Conservation (phyloP, 64 coral and sea anemone genomes). For the Pocillopora verrucosa region DNA sequence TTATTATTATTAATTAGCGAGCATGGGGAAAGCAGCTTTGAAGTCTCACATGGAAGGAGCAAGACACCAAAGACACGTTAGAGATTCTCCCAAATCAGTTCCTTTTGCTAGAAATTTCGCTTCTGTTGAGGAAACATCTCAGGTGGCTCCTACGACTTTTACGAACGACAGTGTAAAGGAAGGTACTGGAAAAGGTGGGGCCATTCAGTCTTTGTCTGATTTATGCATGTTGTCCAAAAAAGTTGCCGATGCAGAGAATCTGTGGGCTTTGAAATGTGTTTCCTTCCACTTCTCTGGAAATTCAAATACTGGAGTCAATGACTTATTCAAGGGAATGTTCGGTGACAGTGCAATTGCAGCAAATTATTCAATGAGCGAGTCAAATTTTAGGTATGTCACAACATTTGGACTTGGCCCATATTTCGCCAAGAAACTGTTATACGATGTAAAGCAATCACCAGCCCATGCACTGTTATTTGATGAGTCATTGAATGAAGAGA, state of each 20-base stretch:
- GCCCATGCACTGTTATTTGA: conserved; percentile 67
- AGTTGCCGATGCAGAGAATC: conserved; percentile 55
- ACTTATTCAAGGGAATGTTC: conserved; percentile 67
- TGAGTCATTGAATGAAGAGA: conserved; percentile 64
- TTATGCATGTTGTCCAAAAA: conserved; percentile 67
- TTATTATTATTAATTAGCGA: too few species aligned
- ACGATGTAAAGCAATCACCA: conserved; percentile 56
- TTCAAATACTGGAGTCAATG: conserved; percentile 72
- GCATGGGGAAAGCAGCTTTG: too few species aligned
- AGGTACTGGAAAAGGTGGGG: too few species aligned
- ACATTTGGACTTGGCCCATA: conserved; percentile 61
- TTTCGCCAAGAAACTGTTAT: conserved; percentile 52
- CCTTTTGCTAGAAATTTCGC: too few species aligned
- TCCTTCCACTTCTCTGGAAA: conserved; percentile 51
- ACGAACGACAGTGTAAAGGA: too few species aligned
- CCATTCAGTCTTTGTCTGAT: too few species aligned
- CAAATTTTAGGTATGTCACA: conserved; percentile 61
- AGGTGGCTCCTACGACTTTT: too few species aligned
- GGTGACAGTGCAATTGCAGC: conserved; percentile 65
- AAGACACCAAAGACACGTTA: too few species aligned
- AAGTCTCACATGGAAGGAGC: too few species aligned
- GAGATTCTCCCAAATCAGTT: too few species aligned
- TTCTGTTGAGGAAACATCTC: too few species aligned
- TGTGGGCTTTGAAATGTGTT: conserved; percentile 76
- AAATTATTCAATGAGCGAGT: conserved; percentile 58